Evolutionary conservation across 2,113 vertebrate genomes (phyloP), one percentile per base, ranked within the genome.

Genomic region (Psittacara wagleri): DNA sequence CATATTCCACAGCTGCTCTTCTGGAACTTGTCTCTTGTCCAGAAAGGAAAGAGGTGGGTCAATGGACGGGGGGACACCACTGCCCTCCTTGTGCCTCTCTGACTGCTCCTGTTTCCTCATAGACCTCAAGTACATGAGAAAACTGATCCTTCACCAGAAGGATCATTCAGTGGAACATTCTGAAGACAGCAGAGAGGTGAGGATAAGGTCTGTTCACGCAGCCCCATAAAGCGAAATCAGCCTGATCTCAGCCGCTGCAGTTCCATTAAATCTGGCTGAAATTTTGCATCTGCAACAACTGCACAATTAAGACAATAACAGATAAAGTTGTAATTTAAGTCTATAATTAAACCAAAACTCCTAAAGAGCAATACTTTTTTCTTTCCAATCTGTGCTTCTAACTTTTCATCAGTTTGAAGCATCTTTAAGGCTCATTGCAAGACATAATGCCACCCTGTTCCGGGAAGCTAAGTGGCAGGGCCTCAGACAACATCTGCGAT

Each of bases 281-380:
- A 72, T 80, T 87, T 62, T 85, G 73, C 52, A 67, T 73, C 78
- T 84, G 54, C 62, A 89, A 63, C 39, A 91, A 81, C 48, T 52
- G 80, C 77, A 73, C 88, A 80, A 52, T 69, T 78, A 72, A 70
- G 82, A 51, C 66, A 55, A 18, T 5, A 19, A 62, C 81, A 76
- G 12, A 88, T 55, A 49, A 88, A 85, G 35, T 4, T 59, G 62
- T 54, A 48, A 92, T 92, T 96, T 94, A 94, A 84, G 51, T 51
- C 77, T 57, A 49, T 66, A 95, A 97, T 94, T 92, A 90, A 94
- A 94, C 37, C 6, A 59, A 81, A 88, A 91, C 62, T 88, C 55
- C 66, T 51, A 12, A 63, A 69, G 35, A 72, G 37, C n/a, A 55
- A 86, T 66, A 22, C 81, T 80, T 87, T 63, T 64, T 69, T 49